Conservation (phyloP, 2,113 vertebrate genomes). For the Xiphophorus couchianus region DNA sequence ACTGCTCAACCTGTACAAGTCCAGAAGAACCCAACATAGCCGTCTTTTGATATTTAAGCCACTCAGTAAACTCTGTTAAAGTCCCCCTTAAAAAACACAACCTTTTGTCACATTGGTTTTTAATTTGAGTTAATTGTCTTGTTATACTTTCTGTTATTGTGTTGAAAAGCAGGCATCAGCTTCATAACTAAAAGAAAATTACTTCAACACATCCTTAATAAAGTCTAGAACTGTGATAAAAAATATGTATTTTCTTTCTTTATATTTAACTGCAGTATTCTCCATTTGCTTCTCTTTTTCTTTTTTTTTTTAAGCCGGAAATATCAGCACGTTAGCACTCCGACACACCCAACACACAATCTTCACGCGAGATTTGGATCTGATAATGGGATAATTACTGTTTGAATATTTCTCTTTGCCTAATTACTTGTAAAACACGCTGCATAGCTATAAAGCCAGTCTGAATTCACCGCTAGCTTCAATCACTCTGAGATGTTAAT, state of each 20-base stretch:
- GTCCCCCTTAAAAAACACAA: too few relatives aligned
- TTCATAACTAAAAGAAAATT: too few relatives aligned
- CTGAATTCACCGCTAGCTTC: constrained; percentile 30
- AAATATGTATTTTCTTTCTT: neutral
- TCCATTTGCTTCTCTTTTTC: neutral
- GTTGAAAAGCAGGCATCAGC: too few relatives aligned
- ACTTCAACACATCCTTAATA: too few relatives aligned
- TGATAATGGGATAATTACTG: constrained; percentile 37
- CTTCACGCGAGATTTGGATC: constrained; percentile 3
- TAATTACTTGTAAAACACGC: constrained; percentile 36
- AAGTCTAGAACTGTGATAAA: too few relatives aligned
- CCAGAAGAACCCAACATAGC: too few relatives aligned
- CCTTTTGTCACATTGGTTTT: too few relatives aligned
- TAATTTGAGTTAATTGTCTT: too few relatives aligned
- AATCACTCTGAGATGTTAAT: constrained; percentile 54
- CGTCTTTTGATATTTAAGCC: neutral
- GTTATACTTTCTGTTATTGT: too few relatives aligned
- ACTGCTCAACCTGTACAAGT: too few relatives aligned
- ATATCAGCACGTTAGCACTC: neutral
- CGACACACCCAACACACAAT: constrained; percentile 7
- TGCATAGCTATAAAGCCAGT: constrained; percentile 4
- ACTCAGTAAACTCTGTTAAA: too few relatives aligned
- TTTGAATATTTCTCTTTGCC: constrained; percentile 27
- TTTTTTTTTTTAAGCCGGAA: neutral
- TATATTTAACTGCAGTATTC: neutral